phyloP scores from a whole-genome alignment of 2,888 invertebrate genomes.

The Chymomyza fuscimana region DNA sequence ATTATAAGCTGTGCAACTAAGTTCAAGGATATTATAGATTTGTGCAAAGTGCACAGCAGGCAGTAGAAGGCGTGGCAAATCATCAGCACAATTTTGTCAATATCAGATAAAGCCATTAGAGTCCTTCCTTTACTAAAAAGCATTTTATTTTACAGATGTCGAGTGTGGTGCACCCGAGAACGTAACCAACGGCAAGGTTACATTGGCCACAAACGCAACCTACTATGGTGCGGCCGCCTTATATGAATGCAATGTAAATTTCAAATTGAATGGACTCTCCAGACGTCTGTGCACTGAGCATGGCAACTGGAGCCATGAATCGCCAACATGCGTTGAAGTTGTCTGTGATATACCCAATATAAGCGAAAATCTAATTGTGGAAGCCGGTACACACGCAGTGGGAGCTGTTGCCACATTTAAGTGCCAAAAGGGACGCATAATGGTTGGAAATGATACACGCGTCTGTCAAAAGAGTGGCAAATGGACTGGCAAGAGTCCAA shows the following conservation, averaged over 20 bases:
- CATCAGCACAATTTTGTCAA: neutral
- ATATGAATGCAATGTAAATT: conserved; percentile 91
- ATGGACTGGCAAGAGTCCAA: conserved; percentile 90
- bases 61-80: neutral
- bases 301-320: conserved; percentile 93
- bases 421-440: conserved; percentile 89
- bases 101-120: too few relatives aligned
- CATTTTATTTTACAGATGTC: conserved; percentile 83
- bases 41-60: too few relatives aligned
- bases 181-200: conserved; percentile 87
- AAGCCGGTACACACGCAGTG: conserved; percentile 85
- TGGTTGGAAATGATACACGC: conserved; percentile 90
- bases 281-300: conserved; percentile 91
- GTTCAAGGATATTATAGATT: too few relatives aligned
- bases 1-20: too few relatives aligned
- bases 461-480: conserved; percentile 88
- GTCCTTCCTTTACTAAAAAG: too few relatives aligned
- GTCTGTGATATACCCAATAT: conserved; percentile 86
- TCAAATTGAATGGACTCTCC: conserved; percentile 90
- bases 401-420: conserved; percentile 90
- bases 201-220: conserved; percentile 91
- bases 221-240: conserved; percentile 92
- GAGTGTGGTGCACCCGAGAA: conserved; percentile 90
- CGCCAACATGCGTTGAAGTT: conserved; percentile 91
- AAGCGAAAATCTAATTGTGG: conserved; percentile 82